A percentile compares a stretch with the other conserved stretches of the same genome.
Evolutionary conservation across 2,797 vertebrate species (phyloP).

Genomic region (Emydoidea blandingii): DNA sequence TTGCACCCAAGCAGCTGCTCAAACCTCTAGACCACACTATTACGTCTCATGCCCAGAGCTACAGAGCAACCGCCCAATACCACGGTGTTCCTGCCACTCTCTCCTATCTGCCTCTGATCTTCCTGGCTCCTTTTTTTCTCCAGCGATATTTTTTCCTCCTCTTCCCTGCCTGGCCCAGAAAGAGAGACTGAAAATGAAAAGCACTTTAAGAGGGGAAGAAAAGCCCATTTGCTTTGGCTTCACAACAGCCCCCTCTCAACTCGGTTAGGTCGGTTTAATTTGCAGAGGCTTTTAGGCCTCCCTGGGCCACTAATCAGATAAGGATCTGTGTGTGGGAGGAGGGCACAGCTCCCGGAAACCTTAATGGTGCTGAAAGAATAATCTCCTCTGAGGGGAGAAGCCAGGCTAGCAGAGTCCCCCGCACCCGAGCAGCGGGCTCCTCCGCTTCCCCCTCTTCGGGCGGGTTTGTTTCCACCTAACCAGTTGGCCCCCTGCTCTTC

Average conservation of each 20-base stretch:
- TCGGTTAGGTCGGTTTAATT: constrained; percentile 63
- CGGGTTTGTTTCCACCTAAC: background rate
- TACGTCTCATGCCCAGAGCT: background rate
- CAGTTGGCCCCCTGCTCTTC: background rate
- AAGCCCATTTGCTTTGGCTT: constrained; percentile 53
- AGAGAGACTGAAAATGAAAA: constrained; percentile 33
- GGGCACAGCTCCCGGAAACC: background rate
- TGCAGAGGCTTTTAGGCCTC: constrained; percentile 68
- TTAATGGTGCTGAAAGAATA: background rate
- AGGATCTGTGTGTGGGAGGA: background rate
- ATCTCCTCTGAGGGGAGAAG: background rate
- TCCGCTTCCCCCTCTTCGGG: background rate
- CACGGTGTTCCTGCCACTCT: fast-evolving
- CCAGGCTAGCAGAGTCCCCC: background rate
- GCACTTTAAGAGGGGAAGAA: constrained; percentile 38
- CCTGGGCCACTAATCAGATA: constrained; percentile 71
- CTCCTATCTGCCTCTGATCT: fast-evolving
- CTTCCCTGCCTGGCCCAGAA: background rate
- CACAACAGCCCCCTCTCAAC: background rate
- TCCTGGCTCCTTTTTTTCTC: background rate
- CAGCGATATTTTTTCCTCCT: background rate
- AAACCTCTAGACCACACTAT: background rate
- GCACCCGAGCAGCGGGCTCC: background rate
- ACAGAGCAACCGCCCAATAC: background rate
- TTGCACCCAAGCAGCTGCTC: background rate